Evolutionary conservation across 2,888 invertebrate genomes (phyloP), one percentile per base, ranked within the genome.

Genomic region (Sphaerophoria taeniata): DNA sequence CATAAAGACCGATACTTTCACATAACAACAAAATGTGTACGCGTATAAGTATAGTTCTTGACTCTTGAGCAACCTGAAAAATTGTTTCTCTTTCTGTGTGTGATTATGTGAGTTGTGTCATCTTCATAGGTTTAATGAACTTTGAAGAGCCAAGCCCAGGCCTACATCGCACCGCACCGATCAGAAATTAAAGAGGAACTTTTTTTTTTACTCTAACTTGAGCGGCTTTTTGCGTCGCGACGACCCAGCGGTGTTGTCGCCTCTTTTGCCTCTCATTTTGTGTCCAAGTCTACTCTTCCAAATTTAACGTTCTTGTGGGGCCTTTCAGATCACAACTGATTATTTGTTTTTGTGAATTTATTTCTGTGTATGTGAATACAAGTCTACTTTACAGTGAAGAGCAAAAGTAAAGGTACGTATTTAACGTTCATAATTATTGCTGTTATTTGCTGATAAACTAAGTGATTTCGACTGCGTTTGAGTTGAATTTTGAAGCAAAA

Each of bases 71-170:
- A 53, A 31, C 24, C 24, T 24, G 3, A 6, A 33, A 6, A 6
- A 14, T 12, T 34, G 3, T 56, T 34, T 56, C 56, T 34, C 34
- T 34, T 4, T 4, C 34, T 65, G 58, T 47, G 6, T 58, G 49
- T 14, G 45, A 63, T 67, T 70, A 69, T 69, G 56, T 24, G 24
- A 24, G 24, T 24, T 24, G 82, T 78, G 78, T 78, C 83, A 78
- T 61, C 63, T 63, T 51, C 24, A 16, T 36, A 79, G 65, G 56
- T 84, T 84, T 79, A 75, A 79, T 79, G 84, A 84, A 84, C 84
- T 84, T 70, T 60, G 65, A 79, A 75, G 63, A 71, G 71, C 34
- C 9, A 6, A 34, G 77, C 67, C 31, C 65, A 75, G 73, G 34
- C 71, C 75, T 12, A 70, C 43, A 43, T 36, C 31, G 12, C 16